phyloP scores from a whole-genome alignment of 2,113 vertebrate species.

The Shinisaurus crocodilurus region DNA sequence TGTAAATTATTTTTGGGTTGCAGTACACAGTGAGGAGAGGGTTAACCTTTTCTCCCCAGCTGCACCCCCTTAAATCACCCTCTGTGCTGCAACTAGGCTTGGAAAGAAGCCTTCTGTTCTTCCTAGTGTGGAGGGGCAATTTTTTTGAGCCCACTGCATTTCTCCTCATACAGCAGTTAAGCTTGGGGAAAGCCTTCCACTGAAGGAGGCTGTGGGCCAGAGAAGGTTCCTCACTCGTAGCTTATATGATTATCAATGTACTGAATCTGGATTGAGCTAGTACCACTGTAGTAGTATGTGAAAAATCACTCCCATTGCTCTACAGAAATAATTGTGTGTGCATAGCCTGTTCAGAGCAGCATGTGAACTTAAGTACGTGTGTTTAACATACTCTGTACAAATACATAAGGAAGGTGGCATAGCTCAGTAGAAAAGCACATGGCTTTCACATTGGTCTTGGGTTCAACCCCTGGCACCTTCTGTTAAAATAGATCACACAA shows the following conservation, averaged over 20 bases:
- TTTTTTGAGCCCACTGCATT: too few relatives aligned
- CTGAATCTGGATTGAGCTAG: background rate
- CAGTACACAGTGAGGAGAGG: too few relatives aligned
- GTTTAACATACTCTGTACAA: background rate
- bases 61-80: too few relatives aligned
- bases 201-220: too few relatives aligned
- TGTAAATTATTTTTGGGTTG: too few relatives aligned
- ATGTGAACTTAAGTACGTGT: background rate
- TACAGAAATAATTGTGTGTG: background rate
- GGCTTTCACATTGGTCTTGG: background rate
- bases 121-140: too few relatives aligned
- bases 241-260: background rate
- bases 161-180: too few relatives aligned
- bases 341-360: background rate
- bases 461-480: background rate
- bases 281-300: background rate
- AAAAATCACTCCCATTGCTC: background rate
- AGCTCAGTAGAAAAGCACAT: background rate
- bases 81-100: too few relatives aligned
- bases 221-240: background rate
- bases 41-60: too few relatives aligned
- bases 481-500: background rate
- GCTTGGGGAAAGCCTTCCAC: too few relatives aligned
- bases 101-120: too few relatives aligned
- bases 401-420: background rate